Evolutionary conservation across 2,797 vertebrate species (phyloP).

Genomic region (Vipera latastei): DNA sequence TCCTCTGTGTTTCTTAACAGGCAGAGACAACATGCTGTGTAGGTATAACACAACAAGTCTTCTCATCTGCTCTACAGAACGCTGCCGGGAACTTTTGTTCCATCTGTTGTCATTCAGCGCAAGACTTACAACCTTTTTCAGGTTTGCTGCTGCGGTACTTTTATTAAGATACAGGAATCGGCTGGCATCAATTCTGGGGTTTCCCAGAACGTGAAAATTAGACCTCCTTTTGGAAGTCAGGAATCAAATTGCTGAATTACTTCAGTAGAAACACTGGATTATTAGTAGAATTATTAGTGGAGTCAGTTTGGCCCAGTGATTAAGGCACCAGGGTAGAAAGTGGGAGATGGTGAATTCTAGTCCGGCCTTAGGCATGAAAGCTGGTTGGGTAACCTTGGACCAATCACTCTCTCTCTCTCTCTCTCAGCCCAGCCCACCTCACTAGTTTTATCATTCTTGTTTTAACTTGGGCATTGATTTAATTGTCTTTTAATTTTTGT

Average conservation of each 20-base stretch:
- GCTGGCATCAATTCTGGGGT: not conserved
- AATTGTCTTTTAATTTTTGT: no score
- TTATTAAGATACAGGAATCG: not conserved
- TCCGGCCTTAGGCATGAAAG: not conserved
- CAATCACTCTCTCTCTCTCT: not conserved
- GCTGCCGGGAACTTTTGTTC: not conserved
- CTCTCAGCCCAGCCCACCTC: not conserved
- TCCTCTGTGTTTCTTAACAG: not conserved
- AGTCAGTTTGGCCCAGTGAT: no score
- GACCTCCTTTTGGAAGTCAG: not conserved
- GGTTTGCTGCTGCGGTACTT: not conserved
- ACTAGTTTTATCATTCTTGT: no score
- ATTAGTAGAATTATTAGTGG: not conserved
- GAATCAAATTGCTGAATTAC: not conserved
- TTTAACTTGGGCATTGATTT: no score
- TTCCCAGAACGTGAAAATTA: not conserved
- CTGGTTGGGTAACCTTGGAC: not conserved
- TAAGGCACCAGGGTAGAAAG: no score
- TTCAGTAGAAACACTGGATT: not conserved
- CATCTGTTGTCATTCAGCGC: slow-evolving; percentile 14
- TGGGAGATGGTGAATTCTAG: no score
- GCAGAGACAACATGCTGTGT: not conserved
- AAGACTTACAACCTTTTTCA: not conserved
- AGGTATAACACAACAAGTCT: slow-evolving; percentile 12
- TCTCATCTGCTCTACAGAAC: slow-evolving; percentile 26